phyloP scores from a whole-genome alignment of 2,113 vertebrate species.

The Notechis scutatus region DNA sequence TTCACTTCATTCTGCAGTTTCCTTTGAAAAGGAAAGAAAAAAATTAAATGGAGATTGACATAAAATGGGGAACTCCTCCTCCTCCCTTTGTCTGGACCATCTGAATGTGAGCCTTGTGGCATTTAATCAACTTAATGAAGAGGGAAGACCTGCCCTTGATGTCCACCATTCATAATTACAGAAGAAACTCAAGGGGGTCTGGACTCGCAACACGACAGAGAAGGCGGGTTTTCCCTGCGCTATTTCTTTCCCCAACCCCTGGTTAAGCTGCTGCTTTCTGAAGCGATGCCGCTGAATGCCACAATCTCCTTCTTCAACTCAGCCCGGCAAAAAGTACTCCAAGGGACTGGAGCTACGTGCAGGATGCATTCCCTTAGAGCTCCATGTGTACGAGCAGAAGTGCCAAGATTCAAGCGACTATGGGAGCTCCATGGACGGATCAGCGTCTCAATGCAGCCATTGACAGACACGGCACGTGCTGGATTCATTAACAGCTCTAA shows the following conservation, averaged over 20 bases:
- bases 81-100: background rate
- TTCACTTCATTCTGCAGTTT: conserved; percentile 35
- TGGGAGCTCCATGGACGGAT: background rate
- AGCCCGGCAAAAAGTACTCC: background rate
- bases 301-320: background rate
- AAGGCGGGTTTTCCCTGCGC: background rate
- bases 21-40: background rate
- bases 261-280: background rate
- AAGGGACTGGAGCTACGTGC: conserved; percentile 15
- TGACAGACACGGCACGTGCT: conserved; percentile 8
- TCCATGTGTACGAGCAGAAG: background rate
- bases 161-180: conserved; percentile 11
- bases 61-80: conserved; percentile 10
- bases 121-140: background rate
- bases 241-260: background rate
- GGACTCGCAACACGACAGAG: background rate
- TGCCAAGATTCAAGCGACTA: conserved; percentile 12
- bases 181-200: background rate
- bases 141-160: background rate
- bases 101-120: background rate
- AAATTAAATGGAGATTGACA: conserved; percentile 23
- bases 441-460: conserved; percentile 20
- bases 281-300: conserved; percentile 3
- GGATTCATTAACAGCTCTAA: background rate
- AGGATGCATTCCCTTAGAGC: background rate